Evolutionary conservation across 2,113 vertebrate species (phyloP), one percentile per base, ranked within the genome.

Genomic region (Regulus satrapa): DNA sequence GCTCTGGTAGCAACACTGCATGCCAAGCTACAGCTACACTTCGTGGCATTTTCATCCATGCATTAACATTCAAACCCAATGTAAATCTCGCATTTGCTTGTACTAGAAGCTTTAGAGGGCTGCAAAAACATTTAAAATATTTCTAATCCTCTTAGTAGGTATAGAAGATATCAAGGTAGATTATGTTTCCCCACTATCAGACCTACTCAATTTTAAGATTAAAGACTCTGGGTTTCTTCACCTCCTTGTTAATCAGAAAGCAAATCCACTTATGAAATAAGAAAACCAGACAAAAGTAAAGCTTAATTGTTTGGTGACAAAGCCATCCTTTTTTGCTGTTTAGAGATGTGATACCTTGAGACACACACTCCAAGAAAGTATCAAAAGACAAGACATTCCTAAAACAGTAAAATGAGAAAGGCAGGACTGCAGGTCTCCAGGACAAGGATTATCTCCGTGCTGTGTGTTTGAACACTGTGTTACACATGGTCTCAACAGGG

Each of bases 91-190:
- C 28, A 81, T 61, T 90, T 90, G 86, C 63, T 88, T 67, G 29
- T 76, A 94, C 56, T 52, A 92, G 61, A 62, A 72, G 61, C 26
- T 89, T 82, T 90, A 92, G 26, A 94, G 78, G 7, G 48, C 66
- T 82, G 72, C 45, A 51, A 73, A 93, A 95, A 87, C 52, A 94
- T 94, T 80, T 74, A 46, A 87, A 97, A 48, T 95, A 95, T 83
- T 94, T 94, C 94, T 94, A 96, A 96, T 94, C 92, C 75, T 94
- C 89, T 96, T 89, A 91, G 66, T 32, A 92, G 58, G 75, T 41
- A 92, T 3, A 94, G 58, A 84, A 92, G 86, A 95, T 92, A 89
- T 74, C 55, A 68, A 89, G 72, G 80, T 51, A 95, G 91, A 95
- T 94, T 96, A 91, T 72, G 52, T 54, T 84, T 83, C 58, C 17